These are phyloP conservation scores for Hemibagrus wyckioides DNA, from an alignment of 2,113 vertebrate species.

Conservation along the genomic window DNA sequence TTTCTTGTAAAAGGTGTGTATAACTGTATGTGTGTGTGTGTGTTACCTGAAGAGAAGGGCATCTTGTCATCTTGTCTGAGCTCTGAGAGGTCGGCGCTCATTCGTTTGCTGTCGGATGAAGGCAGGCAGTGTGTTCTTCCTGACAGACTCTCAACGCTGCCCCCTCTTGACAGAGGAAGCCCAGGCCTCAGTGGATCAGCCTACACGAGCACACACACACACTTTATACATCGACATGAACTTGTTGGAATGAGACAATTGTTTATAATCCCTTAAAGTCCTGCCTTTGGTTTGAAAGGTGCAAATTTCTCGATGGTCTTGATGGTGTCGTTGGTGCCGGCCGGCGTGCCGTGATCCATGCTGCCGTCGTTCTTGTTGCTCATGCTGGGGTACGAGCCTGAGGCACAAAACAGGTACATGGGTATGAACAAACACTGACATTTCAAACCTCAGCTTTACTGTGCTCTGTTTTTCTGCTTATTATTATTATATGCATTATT, in stretches of 20 bases:
- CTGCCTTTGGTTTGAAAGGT: constrained; percentile 83
- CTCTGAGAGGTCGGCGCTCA: constrained; percentile 96
- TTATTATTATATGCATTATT: no score
- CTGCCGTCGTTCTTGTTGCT: constrained; percentile 93
- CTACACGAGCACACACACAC: constrained; percentile 63
- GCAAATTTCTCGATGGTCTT: constrained; percentile 90
- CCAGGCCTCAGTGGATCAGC: constrained; percentile 84
- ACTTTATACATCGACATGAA: no score
- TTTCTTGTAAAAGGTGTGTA: background rate
- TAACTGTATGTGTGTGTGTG: background rate
- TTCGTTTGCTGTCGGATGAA: constrained; percentile 86
- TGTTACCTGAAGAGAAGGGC: constrained; percentile 85
- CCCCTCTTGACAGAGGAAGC: constrained; percentile 90
- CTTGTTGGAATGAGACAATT: background rate
- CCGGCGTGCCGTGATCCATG: constrained; percentile 85
- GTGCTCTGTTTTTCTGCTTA: no score
- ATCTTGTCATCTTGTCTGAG: constrained; percentile 83
- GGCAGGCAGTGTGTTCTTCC: constrained; percentile 76
- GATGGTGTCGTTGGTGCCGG: constrained; percentile 96
- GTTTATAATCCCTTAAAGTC: background rate
- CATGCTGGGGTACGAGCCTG: constrained; percentile 90
- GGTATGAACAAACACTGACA: background rate
- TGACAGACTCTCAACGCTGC: constrained; percentile 92
- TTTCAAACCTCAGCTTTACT: background rate
- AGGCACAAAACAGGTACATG: background rate